Percentiles rank a stretch among this genome's conserved stretches.
phyloP scores from a whole-genome alignment of 2,113 vertebrate genomes.

The Myiagra hebetior region DNA sequence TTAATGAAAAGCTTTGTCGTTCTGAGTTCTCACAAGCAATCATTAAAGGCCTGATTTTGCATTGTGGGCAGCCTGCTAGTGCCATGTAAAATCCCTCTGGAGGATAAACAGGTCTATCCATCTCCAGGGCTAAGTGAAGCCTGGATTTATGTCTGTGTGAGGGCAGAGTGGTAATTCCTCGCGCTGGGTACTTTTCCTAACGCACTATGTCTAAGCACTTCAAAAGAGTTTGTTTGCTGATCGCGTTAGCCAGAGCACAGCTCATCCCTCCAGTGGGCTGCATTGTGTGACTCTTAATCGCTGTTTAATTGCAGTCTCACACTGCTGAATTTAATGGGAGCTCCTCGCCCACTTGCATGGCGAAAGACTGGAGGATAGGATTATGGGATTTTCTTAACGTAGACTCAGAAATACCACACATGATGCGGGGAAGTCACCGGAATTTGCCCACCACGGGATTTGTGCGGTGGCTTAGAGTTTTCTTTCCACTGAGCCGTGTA shows the following conservation, averaged over 20 bases:
- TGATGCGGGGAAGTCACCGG: fast-evolving
- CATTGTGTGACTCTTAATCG: neutral
- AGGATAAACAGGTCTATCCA: constrained; percentile 34
- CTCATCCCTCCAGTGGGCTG: neutral
- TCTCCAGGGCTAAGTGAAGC: neutral
- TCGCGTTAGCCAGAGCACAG: neutral
- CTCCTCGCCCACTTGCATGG: neutral
- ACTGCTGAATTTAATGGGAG: neutral
- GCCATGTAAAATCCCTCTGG: neutral
- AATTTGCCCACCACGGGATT: neutral
- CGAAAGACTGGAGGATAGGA: neutral
- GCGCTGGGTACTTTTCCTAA: neutral
- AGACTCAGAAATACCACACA: neutral
- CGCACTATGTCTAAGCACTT: neutral
- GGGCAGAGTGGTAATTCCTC: neutral
- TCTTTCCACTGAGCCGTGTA: neutral
- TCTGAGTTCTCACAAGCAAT: neutral
- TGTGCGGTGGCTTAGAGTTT: fast-evolving
- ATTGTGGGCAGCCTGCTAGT: neutral
- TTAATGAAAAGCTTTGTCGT: constrained; percentile 28
- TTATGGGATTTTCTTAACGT: neutral
- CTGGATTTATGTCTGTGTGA: neutral
- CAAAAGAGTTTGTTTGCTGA: neutral
- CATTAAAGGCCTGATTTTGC: constrained; percentile 26
- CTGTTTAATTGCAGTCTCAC: constrained; percentile 27